phyloP scores from a whole-genome alignment of 2,888 invertebrate genomes.

The Eudemis profundana region DNA sequence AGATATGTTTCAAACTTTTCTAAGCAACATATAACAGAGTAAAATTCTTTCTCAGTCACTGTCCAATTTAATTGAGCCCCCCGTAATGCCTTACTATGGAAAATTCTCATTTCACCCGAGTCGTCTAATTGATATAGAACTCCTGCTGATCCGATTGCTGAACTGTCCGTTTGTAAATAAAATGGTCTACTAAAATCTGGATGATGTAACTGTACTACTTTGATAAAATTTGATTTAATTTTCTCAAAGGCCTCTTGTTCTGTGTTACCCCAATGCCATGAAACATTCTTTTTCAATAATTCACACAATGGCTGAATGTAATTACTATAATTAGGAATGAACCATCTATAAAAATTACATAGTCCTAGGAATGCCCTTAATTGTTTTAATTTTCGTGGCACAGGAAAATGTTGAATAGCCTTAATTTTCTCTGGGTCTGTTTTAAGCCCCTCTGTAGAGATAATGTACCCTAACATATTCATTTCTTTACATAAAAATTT shows the following conservation, averaged over 20 bases:
- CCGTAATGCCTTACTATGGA: slow-evolving; percentile 46
- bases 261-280: slow-evolving; percentile 43
- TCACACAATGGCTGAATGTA: slow-evolving; percentile 19
- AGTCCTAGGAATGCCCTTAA: neutral
- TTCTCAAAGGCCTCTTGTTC: slow-evolving; percentile 46
- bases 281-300: slow-evolving; percentile 45
- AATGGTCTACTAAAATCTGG: slow-evolving; percentile 43
- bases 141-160: slow-evolving; percentile 46
- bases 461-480: slow-evolving; percentile 48
- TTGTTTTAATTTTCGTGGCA: neutral
- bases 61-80: slow-evolving; percentile 48
- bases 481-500: slow-evolving; percentile 43
- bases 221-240: slow-evolving; percentile 46
- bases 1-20: slow-evolving; percentile 51
- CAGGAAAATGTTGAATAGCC: slow-evolving; percentile 43
- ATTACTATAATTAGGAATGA: neutral
- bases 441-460: slow-evolving; percentile 44
- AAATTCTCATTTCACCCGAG: slow-evolving; percentile 40
- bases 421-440: slow-evolving; percentile 43
- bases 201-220: slow-evolving; percentile 39
- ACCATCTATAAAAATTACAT: neutral
- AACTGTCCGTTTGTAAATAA: slow-evolving; percentile 50
- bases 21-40: slow-evolving; percentile 47
- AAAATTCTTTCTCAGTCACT: slow-evolving; percentile 51
- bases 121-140: slow-evolving; percentile 47